phyloP scores from a whole-genome alignment of 2,888 invertebrate genomes.

The Catocala sponsa region DNA sequence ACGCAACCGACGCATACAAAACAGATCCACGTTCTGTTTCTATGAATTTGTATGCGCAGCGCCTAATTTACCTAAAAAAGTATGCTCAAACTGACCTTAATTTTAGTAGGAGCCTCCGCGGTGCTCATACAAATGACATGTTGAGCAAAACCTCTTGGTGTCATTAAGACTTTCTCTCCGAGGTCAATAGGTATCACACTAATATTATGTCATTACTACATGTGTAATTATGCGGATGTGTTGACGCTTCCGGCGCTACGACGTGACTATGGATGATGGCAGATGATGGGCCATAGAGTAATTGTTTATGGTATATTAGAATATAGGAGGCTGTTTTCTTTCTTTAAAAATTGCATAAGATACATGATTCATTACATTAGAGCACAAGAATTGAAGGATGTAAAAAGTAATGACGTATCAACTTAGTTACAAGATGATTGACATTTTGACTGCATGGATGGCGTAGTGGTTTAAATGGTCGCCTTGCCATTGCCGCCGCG shows the following conservation, averaged over 20 bases:
- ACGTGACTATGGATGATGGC: too few species aligned
- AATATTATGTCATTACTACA: conserved; percentile 22
- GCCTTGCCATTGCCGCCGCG: too few species aligned
- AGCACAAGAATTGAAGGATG: too few species aligned
- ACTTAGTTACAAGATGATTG: too few species aligned
- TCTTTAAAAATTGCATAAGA: too few species aligned
- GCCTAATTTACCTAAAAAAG: background rate
- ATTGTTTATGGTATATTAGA: too few species aligned
- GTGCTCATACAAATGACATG: conserved; percentile 19
- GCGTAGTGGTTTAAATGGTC: too few species aligned
- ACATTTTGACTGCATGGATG: too few species aligned
- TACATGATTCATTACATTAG: too few species aligned
- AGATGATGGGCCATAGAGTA: too few species aligned
- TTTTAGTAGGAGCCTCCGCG: background rate
- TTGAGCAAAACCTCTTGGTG: conserved; percentile 21
- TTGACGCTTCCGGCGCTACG: background rate
- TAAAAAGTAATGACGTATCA: too few species aligned
- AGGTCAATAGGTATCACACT: conserved; percentile 37
- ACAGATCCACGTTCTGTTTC: background rate
- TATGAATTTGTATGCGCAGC: conserved; percentile 1
- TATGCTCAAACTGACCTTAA: background rate
- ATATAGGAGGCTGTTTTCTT: too few species aligned
- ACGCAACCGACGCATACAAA: background rate
- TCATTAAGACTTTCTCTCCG: conserved; percentile 36
- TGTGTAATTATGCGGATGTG: conserved; percentile 10